Conservation (phyloP, 2,797 vertebrate species). For the Neopelma chrysocephalum region DNA sequence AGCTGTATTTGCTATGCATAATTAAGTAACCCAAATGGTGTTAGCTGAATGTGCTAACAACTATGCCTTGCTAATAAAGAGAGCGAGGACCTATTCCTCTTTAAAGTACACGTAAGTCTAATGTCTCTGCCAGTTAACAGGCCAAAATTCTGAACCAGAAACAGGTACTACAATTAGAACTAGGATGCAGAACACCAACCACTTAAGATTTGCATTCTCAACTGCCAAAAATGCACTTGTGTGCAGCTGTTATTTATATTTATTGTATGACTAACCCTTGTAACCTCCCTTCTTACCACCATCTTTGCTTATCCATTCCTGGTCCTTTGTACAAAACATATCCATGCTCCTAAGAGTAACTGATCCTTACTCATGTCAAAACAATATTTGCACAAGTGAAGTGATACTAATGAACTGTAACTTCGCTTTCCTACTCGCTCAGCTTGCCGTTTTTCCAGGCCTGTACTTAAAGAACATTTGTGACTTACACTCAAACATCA, state of each 20-base stretch:
- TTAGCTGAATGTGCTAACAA: background rate
- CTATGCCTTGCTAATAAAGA: background rate
- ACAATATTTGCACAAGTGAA: background rate
- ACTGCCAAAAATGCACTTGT: background rate
- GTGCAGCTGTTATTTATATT: background rate
- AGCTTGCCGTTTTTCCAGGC: background rate
- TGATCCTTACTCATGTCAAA: background rate
- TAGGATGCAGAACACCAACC: background rate
- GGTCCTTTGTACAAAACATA: background rate
- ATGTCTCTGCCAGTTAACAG: background rate
- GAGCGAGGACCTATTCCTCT: background rate
- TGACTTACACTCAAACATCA: background rate
- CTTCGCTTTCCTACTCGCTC: background rate
- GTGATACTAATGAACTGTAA: background rate
- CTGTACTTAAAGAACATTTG: background rate
- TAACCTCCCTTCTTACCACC: background rate
- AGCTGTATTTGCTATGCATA: background rate
- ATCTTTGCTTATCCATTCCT: background rate
- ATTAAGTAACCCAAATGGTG: background rate
- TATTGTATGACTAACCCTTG: background rate
- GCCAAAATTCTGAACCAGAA: background rate
- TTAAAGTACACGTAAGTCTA: accelerated
- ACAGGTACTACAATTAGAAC: background rate
- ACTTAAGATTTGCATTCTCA: background rate
- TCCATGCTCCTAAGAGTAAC: background rate